phyloP scores from a whole-genome alignment of 2,113 vertebrate species.

The Phyllostomus hastatus region DNA sequence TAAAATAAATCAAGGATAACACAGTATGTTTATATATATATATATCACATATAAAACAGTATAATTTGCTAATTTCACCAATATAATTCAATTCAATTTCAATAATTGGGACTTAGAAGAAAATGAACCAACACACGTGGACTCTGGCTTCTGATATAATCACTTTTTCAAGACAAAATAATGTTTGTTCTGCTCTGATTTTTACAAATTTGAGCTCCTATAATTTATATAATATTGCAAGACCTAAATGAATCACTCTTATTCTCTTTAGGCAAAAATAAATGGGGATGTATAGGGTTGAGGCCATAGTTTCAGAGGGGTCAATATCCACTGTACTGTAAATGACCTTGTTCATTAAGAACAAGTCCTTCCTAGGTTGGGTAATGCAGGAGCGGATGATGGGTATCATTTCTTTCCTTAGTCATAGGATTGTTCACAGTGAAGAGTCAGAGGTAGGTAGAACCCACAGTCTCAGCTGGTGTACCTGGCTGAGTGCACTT shows the following conservation, averaged over 20 bases:
- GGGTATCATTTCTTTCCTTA: neutral
- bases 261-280: neutral
- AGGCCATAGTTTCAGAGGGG: neutral
- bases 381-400: neutral
- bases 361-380: rapidly evolving
- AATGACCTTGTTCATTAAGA: neutral
- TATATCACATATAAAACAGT: neutral
- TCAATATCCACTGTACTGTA: neutral
- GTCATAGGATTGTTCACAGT: neutral
- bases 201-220: neutral
- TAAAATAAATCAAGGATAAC: neutral
- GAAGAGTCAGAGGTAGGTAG: neutral
- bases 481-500: neutral
- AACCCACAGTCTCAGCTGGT: rapidly evolving
- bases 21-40: neutral
- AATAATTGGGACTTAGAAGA: neutral
- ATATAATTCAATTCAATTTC: neutral
- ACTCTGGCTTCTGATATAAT: neutral
- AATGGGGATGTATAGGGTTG: neutral
- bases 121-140: neutral
- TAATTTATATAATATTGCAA: neutral
- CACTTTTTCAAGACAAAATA: neutral
- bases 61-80: neutral
- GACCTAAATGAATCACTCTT: neutral
- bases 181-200: neutral